These are phyloP conservation scores for Odiellus spinosus DNA, from an alignment of 2,888 invertebrate genomes.

Conservation along the genomic window DNA sequence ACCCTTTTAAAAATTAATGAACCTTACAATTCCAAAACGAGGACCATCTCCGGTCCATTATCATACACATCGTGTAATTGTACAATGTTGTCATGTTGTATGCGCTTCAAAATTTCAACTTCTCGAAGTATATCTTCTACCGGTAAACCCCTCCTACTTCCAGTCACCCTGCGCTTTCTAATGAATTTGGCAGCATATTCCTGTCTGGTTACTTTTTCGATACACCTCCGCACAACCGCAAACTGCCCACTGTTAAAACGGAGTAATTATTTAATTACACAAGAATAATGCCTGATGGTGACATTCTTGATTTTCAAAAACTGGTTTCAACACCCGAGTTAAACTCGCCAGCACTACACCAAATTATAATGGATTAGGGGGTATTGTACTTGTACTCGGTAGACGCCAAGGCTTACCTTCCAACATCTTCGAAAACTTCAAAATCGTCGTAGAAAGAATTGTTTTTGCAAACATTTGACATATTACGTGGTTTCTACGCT, in stretches of 20 bases:
- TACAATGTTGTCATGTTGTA: not conserved
- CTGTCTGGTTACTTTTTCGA: not conserved
- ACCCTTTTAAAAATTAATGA: too few relatives aligned
- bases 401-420: too few relatives aligned
- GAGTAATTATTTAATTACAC: not conserved
- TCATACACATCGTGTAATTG: not conserved
- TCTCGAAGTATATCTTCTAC: not conserved
- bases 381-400: too few relatives aligned
- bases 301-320: too few relatives aligned
- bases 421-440: too few relatives aligned
- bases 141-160: not conserved
- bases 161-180: not conserved
- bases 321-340: too few relatives aligned
- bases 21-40: not conserved
- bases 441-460: too few relatives aligned
- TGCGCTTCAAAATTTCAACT: not conserved
- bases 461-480: too few relatives aligned
- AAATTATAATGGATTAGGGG: too few relatives aligned
- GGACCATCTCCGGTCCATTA: not conserved
- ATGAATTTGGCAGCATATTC: not conserved
- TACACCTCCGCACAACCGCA: not conserved
- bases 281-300: too few relatives aligned
- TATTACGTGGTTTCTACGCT: too few relatives aligned
- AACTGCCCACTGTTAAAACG: not conserved
- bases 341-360: too few relatives aligned